Evolutionary conservation across 2,888 invertebrate genomes (phyloP).

Genomic region (Deilephila elpenor): DNA sequence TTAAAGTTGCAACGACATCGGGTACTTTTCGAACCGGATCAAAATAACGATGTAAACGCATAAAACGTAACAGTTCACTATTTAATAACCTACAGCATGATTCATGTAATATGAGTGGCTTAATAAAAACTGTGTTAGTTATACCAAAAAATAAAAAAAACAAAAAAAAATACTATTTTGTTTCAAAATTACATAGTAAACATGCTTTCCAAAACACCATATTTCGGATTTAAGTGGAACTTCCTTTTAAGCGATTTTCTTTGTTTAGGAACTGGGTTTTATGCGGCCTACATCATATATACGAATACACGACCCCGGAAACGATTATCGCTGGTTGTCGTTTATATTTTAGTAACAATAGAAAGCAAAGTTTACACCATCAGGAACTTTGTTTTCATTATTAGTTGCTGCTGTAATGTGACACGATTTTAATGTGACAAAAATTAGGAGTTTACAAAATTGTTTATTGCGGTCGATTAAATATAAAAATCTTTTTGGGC

Average conservation of each 20-base stretch:
- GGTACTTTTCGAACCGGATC: constrained; percentile 8
- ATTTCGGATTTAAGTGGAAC: background rate
- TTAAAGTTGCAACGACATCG: constrained; percentile 23
- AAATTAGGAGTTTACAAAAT: background rate
- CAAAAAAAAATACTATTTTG: background rate
- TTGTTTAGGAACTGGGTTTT: background rate
- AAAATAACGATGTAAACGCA: constrained; percentile 5
- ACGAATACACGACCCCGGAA: constrained; percentile 10
- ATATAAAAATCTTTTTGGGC: background rate
- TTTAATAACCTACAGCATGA: background rate
- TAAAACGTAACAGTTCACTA: constrained; percentile 5
- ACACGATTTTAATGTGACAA: background rate
- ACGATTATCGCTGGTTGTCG: background rate
- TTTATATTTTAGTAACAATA: constrained; percentile 14
- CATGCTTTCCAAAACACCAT: background rate
- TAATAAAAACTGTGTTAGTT: constrained; percentile 2
- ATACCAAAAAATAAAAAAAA: background rate
- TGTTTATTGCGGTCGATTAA: background rate
- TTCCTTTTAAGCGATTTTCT: background rate
- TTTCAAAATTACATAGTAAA: background rate
- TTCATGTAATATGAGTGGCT: background rate
- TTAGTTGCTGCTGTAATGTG: constrained; percentile 18
- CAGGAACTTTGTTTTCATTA: background rate
- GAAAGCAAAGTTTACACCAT: background rate
- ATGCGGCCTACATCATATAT: constrained; percentile 2